Conservation (phyloP, 2,113 vertebrate genomes). For the Daubentonia madagascariensis region DNA sequence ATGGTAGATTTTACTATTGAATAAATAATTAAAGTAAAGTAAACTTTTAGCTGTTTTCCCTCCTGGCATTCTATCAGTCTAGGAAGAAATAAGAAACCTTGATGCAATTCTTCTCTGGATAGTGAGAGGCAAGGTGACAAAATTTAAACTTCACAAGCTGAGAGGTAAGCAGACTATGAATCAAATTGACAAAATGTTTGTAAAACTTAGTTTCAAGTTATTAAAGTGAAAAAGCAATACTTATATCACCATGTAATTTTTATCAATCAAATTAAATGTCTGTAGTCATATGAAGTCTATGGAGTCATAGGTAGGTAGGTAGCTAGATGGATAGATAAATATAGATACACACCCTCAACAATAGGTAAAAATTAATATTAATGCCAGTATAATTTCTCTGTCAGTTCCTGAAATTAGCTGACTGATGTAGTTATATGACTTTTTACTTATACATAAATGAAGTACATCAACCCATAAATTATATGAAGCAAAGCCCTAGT, state of each 20-base stretch:
- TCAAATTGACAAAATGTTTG: background rate
- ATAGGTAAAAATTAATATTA: background rate
- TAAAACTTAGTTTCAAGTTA: background rate
- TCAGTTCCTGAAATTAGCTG: background rate
- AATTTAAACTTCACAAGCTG: slow-evolving; percentile 3
- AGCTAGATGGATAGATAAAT: background rate
- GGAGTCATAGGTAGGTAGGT: background rate
- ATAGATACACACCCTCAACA: background rate
- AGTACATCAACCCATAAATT: background rate
- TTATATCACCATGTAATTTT: background rate
- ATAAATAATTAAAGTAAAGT: background rate
- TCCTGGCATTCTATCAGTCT: background rate
- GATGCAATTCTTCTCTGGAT: background rate
- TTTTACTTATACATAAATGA: background rate
- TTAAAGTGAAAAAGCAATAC: background rate
- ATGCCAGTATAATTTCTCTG: background rate
- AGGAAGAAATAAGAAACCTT: background rate
- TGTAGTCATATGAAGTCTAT: background rate
- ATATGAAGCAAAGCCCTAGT: background rate
- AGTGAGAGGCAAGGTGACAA: background rate
- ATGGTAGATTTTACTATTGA: background rate
- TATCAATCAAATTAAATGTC: background rate
- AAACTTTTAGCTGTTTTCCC: background rate
- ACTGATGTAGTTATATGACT: background rate
- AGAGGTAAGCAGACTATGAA: background rate